Evolutionary conservation across 1,140 invertebrate species (phyloP), one percentile per base, ranked within the genome.

Genomic region (Amyelois transitella): DNA sequence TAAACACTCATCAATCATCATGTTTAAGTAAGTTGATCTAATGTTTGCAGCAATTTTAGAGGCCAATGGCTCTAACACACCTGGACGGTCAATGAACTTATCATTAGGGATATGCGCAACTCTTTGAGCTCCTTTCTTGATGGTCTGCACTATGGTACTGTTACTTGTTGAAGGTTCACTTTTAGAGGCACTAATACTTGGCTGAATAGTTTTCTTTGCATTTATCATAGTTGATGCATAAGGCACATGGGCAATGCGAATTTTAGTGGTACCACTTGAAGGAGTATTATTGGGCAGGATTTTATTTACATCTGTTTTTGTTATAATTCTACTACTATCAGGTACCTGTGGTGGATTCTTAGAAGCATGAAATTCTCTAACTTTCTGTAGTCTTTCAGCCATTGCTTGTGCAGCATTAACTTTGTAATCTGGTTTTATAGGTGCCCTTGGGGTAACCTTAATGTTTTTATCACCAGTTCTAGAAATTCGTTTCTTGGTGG

Each of bases 1-100:
- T 6, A 94, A 84, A 81, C 94, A 96, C 75, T 97, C 93, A 77
- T 96, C 95, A 47, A 96, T 95, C 90, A 98, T 94, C 74, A 94
- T 88, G 74, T 96, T 95, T 45, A 97, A 91, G 84, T 96, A 97
- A 69, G 93, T 91, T 66, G 96, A 95, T 53, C 96, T 91, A 50
- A 97, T 91, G 66, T 94, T 96, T 25, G 92, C 91, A 4, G 95
- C 92, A 51, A 98, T 94, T 84, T 97, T 97, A 12, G 94, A 94
- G 47, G 92, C 92, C 12, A 94, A 89, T 51, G 92, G 88, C 80
- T 95, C 92, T 38, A 97, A 64, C 17, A 92, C 91, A 24, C 87
- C 81, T 32, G 87, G 88, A 44, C 87, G 64, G 55, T 89, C 86
- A 58, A 85, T 83, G 58, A 90, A 89, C 54, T 88, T 88, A 64